Evolutionary conservation across 2,797 vertebrate species (phyloP).

Genomic region (Acomys russatus): DNA sequence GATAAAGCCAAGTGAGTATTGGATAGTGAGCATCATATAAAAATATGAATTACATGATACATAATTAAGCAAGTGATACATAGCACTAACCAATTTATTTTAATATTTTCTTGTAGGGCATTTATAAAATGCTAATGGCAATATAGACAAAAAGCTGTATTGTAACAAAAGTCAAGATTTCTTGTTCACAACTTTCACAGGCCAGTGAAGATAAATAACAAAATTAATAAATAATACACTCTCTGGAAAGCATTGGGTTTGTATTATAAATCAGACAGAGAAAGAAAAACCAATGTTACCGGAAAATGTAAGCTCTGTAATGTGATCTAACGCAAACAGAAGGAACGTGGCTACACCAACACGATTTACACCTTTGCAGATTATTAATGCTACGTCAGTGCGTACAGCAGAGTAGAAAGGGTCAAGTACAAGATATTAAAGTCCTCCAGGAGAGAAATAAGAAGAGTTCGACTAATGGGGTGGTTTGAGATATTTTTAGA

Average conservation of each 20-base stretch:
- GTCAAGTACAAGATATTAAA: background rate
- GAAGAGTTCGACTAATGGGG: background rate
- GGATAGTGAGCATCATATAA: background rate
- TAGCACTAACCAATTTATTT: background rate
- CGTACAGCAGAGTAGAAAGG: background rate
- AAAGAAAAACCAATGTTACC: background rate
- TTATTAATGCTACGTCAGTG: background rate
- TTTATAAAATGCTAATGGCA: background rate
- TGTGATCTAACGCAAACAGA: no score
- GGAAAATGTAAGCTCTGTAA: background rate
- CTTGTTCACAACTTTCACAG: background rate
- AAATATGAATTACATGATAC: background rate
- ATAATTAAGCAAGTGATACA: background rate
- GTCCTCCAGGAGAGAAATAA: background rate
- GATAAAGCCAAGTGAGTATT: background rate
- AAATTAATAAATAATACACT: background rate
- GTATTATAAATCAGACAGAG: background rate
- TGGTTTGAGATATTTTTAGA: background rate
- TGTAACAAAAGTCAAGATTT: background rate
- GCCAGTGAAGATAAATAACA: slow-evolving; percentile 5
- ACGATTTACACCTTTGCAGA: background rate
- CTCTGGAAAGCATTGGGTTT: no score
- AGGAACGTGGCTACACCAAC: background rate
- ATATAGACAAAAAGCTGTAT: background rate
- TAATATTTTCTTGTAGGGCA: background rate